phyloP scores from a whole-genome alignment of 2,888 invertebrate species.

The Schizaphis graminum region DNA sequence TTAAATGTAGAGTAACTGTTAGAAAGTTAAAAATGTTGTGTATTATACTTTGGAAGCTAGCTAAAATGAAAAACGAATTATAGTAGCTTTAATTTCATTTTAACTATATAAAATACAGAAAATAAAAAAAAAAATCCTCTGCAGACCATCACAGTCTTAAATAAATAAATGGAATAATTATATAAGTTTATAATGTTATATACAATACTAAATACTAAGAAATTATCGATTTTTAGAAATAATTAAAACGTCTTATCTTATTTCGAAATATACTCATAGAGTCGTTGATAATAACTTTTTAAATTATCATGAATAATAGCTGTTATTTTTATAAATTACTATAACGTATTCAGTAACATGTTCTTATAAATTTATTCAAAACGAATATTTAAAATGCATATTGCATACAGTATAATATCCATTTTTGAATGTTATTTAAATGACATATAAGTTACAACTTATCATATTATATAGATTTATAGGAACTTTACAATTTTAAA shows the following conservation, averaged over 20 bases:
- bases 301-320: not conserved
- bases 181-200: not conserved
- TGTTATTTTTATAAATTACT: not conserved
- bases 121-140: not conserved
- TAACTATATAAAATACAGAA: not conserved
- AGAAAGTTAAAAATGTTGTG: not conserved
- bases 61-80: not conserved
- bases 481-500: not conserved
- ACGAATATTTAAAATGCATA: not conserved
- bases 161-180: not conserved
- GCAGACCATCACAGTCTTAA: not conserved
- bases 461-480: not conserved
- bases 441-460: not conserved
- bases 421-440: not conserved
- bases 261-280: not conserved
- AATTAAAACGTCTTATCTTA: not conserved
- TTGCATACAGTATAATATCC: not conserved
- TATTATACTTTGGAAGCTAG: not conserved
- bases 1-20: not conserved
- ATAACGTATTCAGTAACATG: not conserved
- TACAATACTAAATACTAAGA: not conserved
- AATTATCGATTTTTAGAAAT: not conserved
- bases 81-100: not conserved
- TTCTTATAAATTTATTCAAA: not conserved
- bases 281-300: not conserved